Percentiles rank a stretch among this genome's conserved stretches.
Evolutionary conservation across 2,888 invertebrate genomes (phyloP).

Genomic region (Drosophila ustulata): DNA sequence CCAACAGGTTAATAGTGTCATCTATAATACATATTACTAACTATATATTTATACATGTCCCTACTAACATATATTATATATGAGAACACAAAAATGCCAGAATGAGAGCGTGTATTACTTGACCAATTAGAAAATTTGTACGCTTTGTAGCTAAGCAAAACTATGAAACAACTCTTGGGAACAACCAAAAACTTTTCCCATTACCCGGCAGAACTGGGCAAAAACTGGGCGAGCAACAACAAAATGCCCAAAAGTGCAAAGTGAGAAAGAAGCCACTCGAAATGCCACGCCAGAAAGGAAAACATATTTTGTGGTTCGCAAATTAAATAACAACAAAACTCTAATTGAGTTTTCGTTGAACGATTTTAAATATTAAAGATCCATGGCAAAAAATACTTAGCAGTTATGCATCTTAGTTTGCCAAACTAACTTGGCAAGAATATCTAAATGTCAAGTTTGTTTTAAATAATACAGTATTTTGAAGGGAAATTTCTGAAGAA

Average conservation of each 20-base stretch:
- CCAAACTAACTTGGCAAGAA: not conserved
- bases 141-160: slow-evolving; percentile 41
- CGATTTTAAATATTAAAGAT: slow-evolving; percentile 42
- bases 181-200: slow-evolving; percentile 66
- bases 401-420: not conserved
- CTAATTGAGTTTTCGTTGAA: slow-evolving; percentile 70
- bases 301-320: slow-evolving; percentile 44
- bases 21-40: not conserved
- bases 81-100: not conserved
- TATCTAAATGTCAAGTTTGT: not conserved
- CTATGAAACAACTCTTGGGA: slow-evolving; percentile 42
- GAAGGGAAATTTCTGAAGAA: not conserved
- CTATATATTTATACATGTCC: not conserved
- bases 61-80: not conserved
- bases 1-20: slow-evolving; percentile 43
- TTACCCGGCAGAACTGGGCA: slow-evolving; percentile 39
- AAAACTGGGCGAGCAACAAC: slow-evolving; percentile 7
- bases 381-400: not conserved
- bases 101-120: slow-evolving; percentile 5
- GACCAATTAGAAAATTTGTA: slow-evolving; percentile 52
- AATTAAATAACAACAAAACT: slow-evolving; percentile 70
- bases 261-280: slow-evolving; percentile 8
- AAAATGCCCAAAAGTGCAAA: not conserved
- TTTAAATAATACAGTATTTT: slow-evolving; percentile 5
- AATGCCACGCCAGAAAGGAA: slow-evolving; percentile 12